These are phyloP conservation scores for Syrista parreyssii DNA, from an alignment of 2,888 invertebrate genomes.

Conservation along the genomic window DNA sequence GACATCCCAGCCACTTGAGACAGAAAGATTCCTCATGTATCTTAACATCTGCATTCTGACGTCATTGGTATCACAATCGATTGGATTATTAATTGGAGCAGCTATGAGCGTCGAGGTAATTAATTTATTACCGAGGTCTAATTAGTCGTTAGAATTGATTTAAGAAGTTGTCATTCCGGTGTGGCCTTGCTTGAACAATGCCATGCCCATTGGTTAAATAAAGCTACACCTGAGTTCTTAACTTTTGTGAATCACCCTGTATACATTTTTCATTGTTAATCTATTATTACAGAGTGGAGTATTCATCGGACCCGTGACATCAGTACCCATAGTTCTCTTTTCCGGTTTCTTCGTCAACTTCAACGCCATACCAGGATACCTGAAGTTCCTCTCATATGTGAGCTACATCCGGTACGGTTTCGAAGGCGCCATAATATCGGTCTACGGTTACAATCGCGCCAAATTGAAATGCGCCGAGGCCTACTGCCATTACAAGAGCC, in stretches of 20 bases:
- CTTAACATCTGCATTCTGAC: constrained; percentile 82
- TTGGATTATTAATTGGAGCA: constrained; percentile 92
- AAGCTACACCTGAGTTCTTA: too few species aligned
- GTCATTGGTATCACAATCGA: constrained; percentile 90
- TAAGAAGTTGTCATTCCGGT: background rate
- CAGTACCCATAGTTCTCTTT: constrained; percentile 91
- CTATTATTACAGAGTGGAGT: constrained; percentile 69
- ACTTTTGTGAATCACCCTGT: background rate
- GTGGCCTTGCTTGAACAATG: background rate
- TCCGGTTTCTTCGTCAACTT: constrained; percentile 96
- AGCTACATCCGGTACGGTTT: constrained; percentile 94
- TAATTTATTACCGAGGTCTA: constrained; percentile 7
- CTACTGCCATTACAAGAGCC: constrained; percentile 86
- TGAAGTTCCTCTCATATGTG: constrained; percentile 89
- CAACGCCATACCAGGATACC: constrained; percentile 88
- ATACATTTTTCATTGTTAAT: constrained; percentile 4
- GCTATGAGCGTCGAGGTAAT: constrained; percentile 86
- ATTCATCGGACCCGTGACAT: constrained; percentile 86
- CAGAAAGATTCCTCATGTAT: constrained; percentile 84
- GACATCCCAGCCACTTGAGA: constrained; percentile 94
- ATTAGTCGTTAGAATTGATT: background rate
- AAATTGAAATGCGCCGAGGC: constrained; percentile 84
- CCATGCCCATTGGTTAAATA: too few species aligned
- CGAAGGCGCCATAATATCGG: constrained; percentile 90
- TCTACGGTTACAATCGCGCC: constrained; percentile 88